Evolutionary conservation across 2,113 vertebrate genomes (phyloP).

Genomic region (Centrocercus urophasianus): DNA sequence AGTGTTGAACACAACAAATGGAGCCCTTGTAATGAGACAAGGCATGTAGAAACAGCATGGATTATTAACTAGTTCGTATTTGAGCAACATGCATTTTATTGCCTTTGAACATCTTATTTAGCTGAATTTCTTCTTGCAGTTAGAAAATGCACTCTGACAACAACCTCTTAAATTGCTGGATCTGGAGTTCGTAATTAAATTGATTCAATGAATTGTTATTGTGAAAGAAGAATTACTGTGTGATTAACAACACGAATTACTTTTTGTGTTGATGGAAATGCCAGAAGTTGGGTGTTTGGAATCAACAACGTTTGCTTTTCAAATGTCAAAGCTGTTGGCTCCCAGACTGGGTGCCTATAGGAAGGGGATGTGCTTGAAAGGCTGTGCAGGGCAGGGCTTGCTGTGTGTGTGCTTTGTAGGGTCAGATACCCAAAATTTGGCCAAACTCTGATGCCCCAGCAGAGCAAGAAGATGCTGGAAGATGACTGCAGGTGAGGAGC

Average conservation of each 20-base stretch:
- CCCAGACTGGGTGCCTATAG: not conserved
- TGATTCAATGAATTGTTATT: conserved; percentile 10
- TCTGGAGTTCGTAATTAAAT: not conserved
- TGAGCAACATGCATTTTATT: not conserved
- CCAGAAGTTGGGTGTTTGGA: conserved; percentile 10
- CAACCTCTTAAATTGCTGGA: conserved; percentile 6
- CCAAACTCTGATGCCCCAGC: not conserved
- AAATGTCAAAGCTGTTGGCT: not conserved
- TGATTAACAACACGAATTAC: not conserved
- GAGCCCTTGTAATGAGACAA: not conserved
- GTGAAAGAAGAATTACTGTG: not conserved
- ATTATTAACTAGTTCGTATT: not conserved
- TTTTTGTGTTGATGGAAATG: not conserved
- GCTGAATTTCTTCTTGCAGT: not conserved
- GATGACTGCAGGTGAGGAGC: not conserved
- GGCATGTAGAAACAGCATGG: not conserved
- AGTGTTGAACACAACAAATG: not conserved
- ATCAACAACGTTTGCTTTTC: not conserved
- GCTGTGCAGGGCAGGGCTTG: not conserved
- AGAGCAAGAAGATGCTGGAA: not conserved
- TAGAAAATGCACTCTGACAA: not conserved
- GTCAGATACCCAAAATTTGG: not conserved
- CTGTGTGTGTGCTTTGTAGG: not conserved
- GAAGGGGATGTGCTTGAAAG: not conserved
- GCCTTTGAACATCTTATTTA: not conserved